Base-by-base conservation (phyloP, 1,140 invertebrate genomes). In the Aphis craccivora region DNA sequence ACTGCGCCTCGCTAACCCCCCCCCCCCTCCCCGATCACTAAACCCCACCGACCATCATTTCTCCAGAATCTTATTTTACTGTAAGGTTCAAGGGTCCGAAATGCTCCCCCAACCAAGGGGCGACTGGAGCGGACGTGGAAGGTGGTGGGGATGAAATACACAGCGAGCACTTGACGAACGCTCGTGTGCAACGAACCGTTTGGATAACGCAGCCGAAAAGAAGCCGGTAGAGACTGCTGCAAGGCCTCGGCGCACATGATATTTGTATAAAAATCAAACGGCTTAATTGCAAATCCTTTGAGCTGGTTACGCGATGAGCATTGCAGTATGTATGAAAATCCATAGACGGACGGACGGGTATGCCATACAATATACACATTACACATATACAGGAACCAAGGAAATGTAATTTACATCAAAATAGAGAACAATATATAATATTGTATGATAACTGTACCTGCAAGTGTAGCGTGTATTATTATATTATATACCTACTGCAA, bases 271-370 rank as follows among this genome's bases (percentile, higher is more conserved):
- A 89, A 89, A 53, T 89, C 87, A 53, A 89, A 89, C 48, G 22
- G 87, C 48, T 89, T 37, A 55, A 89, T 89, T 89, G 87, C 48
- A 51, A 88, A 88, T 88, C 87, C 87, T 88, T 88, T 88, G 87
- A 51, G 87, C 45, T n/a, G 48, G 14, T 14, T n/a, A 35, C 43
- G 30, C 45, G 48, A 53, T 37, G 37, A 53, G 14, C n/a, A 53
- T n/a, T 84, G 11, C 23, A 48, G n/a, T 20, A 43, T 37, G 53
- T 60, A 37, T 43, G 88, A 23, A 30, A 60, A 60, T 87, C 48
- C 23, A 23, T 18, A 40, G 7, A 25, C 30, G 37, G 20, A 22
- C 8, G 43, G 11, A 53, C 9, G 84, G n/a, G n/a, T 18, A 76
- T 76, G 1, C 60, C 11, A 3, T 51, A 51, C 14, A 51, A 18